Evolutionary conservation across 1,140 invertebrate species (phyloP), one percentile per base, ranked within the genome.

Genomic region (Drosophila kurseongensis): DNA sequence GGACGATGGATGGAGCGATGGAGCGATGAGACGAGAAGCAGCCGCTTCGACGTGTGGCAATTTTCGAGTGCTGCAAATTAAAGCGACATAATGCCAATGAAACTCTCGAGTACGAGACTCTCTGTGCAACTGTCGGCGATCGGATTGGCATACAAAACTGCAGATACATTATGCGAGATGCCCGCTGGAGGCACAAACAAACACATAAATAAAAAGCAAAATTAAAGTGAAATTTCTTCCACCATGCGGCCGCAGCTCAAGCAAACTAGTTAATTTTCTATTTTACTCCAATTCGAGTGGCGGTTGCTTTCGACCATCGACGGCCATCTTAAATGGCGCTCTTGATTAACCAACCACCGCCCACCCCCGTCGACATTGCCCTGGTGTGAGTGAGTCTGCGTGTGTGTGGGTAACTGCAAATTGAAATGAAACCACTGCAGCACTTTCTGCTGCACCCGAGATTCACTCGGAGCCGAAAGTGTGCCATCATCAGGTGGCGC

Each of bases 221-320:
- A 89, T 89, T 89, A 89, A 91, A 90, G 88, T 88, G 88, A 91
- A 91, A 91, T 91, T 91, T 91, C 69, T 89, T 79, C 63, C 44
- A 48, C 60, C 27, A 36, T 16, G 32, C 48, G 16, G 48, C 50
- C 36, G 41, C 23, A 44, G 66, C 62, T 68, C 63, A 51, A 78
- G 69, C 72, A 91, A 91, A 91, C 88, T 89, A 85, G 89, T 89
- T 82, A 89, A 89, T 91, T 91, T 91, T 91, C 89, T 91, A 91
- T 89, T 91, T 91, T 91, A 91, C 89, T 91, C 89, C 82, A 91
- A 91, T 91, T 91, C 90, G 59, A 81, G 84, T 60, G 14, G 60
- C 66, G 60, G 58, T 66, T 89, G 80, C 84, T 88, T 89, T 84
- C 79, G 74, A 66, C 58, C 80, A 62, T 48, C 50, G 62, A 41